These are phyloP conservation scores for Poeciliopsis gracilis DNA, from an alignment of 2,797 vertebrate genomes.

Conservation along the genomic window DNA sequence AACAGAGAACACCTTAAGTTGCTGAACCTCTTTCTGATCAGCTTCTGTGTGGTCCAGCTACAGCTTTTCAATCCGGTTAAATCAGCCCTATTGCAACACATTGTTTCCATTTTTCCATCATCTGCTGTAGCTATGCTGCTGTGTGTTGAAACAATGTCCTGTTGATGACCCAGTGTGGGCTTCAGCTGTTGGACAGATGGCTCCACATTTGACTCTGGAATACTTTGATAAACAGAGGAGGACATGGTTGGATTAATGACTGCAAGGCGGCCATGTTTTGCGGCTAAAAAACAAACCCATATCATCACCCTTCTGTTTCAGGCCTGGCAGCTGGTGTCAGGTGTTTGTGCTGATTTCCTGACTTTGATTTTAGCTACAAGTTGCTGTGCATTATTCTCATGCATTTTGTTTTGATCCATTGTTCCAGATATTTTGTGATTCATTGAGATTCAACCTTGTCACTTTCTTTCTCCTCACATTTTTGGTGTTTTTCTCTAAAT, in stretches of 20 bases:
- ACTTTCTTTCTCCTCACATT: not conserved
- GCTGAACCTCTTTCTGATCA: not conserved
- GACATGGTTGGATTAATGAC: not conserved
- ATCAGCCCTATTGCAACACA: not conserved
- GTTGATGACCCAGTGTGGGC: not conserved
- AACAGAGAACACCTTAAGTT: not conserved
- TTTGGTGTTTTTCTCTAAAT: not conserved
- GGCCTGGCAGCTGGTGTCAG: not conserved
- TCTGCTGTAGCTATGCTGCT: not conserved
- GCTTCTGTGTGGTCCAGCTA: not conserved
- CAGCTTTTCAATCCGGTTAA: not conserved
- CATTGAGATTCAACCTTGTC: not conserved
- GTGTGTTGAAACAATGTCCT: not conserved
- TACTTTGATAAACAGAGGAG: not conserved
- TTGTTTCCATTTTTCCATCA: not conserved
- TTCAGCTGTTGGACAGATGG: not conserved
- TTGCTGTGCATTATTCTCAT: not conserved
- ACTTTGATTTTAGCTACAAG: not conserved
- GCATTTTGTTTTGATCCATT: not conserved
- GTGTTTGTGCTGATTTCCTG: not conserved
- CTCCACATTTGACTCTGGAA: not conserved
- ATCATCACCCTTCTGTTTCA: not conserved
- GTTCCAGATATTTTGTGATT: not conserved
- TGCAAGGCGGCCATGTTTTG: not conserved
- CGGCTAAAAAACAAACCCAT: not conserved